A percentile compares a stretch with the other conserved stretches of the same genome.
phyloP scores from a whole-genome alignment of 2,888 invertebrate species.

The Amphimallon solstitiale region DNA sequence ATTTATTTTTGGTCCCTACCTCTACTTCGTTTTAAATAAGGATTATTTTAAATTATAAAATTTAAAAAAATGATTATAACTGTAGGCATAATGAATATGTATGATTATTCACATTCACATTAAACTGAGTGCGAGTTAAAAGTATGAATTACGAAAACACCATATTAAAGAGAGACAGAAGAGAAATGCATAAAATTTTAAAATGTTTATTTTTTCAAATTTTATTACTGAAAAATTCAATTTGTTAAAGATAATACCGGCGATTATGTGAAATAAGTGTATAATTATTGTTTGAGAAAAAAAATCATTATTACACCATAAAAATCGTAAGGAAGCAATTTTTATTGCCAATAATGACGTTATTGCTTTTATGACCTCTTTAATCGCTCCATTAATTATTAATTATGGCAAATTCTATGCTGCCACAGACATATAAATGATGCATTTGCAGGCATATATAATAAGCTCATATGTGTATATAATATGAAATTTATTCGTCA shows the following conservation, averaged over 20 bases:
- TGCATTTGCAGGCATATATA: slow-evolving; percentile 22
- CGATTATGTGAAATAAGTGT: slow-evolving; percentile 24
- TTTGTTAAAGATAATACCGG: slow-evolving; percentile 22
- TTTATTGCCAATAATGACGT: slow-evolving; percentile 31
- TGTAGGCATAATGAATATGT: no score
- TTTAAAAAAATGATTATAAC: no score
- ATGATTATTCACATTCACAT: no score
- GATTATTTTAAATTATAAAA: no score
- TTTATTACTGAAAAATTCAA: slow-evolving; percentile 28
- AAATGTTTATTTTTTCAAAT: slow-evolving; percentile 28
- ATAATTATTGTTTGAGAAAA: slow-evolving; percentile 33
- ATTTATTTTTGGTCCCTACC: no score
- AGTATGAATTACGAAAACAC: no score
- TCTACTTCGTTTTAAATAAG: no score
- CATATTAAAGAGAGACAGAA: neutral
- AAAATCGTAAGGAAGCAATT: slow-evolving; percentile 34
- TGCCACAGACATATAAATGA: slow-evolving; percentile 14
- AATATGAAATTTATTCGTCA: slow-evolving; percentile 4
- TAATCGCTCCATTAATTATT: slow-evolving; percentile 28
- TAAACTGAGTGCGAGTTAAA: no score
- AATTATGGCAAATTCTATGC: slow-evolving; percentile 27
- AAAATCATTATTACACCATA: slow-evolving; percentile 27
- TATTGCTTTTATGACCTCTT: slow-evolving; percentile 30
- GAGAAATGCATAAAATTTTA: slow-evolving; percentile 10
- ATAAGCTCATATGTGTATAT: neutral